Evolutionary conservation across 2,888 invertebrate genomes (phyloP).

Genomic region (Cataglyphis altisquamis): DNA sequence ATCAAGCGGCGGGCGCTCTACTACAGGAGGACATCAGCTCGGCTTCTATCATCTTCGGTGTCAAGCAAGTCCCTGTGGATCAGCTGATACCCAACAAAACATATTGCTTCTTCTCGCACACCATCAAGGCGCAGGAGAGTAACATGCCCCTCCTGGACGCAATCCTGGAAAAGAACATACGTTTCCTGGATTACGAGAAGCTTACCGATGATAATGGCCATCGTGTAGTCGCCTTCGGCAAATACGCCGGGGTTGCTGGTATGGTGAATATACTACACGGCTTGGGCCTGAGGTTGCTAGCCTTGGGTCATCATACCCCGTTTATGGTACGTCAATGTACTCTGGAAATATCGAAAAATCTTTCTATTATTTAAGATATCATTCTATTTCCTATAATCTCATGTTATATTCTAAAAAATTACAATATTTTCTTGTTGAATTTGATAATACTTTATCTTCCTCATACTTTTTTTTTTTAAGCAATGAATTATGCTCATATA

Average conservation of each 20-base stretch:
- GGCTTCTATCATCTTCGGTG: constrained; percentile 98
- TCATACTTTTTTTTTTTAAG: not conserved
- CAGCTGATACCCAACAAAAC: constrained; percentile 98
- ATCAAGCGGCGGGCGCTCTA: constrained; percentile 96
- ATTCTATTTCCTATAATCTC: not conserved
- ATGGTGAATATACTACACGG: constrained; percentile 99
- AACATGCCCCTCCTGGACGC: constrained; percentile 99
- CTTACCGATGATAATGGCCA: constrained; percentile 96
- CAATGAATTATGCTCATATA: no score
- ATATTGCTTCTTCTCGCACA: constrained; percentile 99
- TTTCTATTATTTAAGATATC: not conserved
- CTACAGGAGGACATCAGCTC: constrained; percentile 98
- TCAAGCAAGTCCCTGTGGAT: constrained; percentile 98
- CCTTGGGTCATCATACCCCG: constrained; percentile 99
- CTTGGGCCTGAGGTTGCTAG: constrained; percentile 96
- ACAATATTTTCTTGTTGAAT: not conserved
- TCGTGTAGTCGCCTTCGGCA: constrained; percentile 98
- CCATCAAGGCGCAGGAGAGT: constrained; percentile 99
- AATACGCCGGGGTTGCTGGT: constrained; percentile 99
- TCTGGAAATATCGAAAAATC: not conserved
- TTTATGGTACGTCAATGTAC: constrained; percentile 92
- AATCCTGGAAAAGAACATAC: constrained; percentile 97
- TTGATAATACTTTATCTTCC: not conserved
- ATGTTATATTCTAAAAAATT: not conserved
- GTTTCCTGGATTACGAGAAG: constrained; percentile 98